Conservation (phyloP, 2,113 vertebrate genomes). For the Dicrurus megarhynchus region DNA sequence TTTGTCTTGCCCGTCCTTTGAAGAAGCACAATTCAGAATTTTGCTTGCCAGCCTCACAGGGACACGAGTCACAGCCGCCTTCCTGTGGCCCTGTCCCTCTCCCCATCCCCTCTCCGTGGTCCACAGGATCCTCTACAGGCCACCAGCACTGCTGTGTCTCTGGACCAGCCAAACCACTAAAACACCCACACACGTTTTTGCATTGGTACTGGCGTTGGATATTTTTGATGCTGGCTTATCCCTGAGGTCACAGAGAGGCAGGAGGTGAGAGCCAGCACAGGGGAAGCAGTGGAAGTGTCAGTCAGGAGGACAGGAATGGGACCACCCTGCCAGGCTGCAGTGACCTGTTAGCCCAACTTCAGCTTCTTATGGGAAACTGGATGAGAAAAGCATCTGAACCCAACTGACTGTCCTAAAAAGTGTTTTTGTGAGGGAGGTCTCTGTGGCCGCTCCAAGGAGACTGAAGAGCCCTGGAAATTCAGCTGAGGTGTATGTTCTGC, state of each 20-base stretch:
- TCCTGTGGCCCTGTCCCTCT: not conserved
- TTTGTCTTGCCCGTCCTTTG: conserved; percentile 57
- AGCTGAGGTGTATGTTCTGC: not conserved
- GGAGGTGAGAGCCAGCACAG: not conserved
- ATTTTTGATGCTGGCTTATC: accelerated
- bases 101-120: too few relatives aligned
- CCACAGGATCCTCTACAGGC: not conserved
- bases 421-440: not conserved
- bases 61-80: not conserved
- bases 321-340: not conserved
- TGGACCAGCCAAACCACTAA: not conserved
- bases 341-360: not conserved
- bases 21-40: not conserved
- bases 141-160: not conserved
- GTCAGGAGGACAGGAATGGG: not conserved
- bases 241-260: not conserved
- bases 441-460: not conserved
- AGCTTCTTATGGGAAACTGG: not conserved
- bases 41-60: not conserved
- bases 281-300: not conserved
- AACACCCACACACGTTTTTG: accelerated
- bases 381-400: not conserved
- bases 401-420: not conserved
- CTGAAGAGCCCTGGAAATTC: not conserved
- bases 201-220: not conserved